Base-by-base conservation (phyloP, 2,888 invertebrate genomes). In the Hofmannophila pseudospretella region DNA sequence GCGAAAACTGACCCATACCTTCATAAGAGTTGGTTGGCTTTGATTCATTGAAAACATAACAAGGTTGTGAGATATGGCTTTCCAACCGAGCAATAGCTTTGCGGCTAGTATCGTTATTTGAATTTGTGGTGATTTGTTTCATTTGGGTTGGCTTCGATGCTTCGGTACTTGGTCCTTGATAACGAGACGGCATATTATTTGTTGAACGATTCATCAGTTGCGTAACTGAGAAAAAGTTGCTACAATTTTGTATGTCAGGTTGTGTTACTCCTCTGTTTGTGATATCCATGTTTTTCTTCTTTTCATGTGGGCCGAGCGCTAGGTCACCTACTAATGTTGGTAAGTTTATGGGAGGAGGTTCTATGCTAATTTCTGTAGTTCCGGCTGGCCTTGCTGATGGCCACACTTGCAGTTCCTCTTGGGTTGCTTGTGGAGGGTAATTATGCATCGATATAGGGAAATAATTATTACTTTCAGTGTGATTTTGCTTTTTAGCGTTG, bases 311-410 rank as follows among this genome's bases (percentile, higher is more conserved):
- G 0, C 86, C 86, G 38, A 86, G 53, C 5, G 86, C 86, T 47
- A 86, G 55, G 51, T 86, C 86, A 14, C 86, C 86, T 16, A 85
- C 76, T 44, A 86, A 62, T 8, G 86, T 86, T 3, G 86, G 86
- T 34, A 86, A 56, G 51, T 86, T 85, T 9, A 85, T 80, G 9
- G 86, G 86, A 13, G 85, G 86, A 11, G 85, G 85, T 44, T 86
- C 86, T 42, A 86, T 85, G 46, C 78, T 84, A 34, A 86, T 80
- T 67, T 86, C 86, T 12, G 86, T 76, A 5, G 85, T 85, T 3
- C 85, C 86, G 9, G 76, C 67, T 12, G 80, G 71, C 45, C 85
- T 69, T 4, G 80, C 54, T 2, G 85, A 69, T 9, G 85, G 84
- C 86, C 86, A 86, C 9, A 76, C 69, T 59, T 79, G 81, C 41